Conservation (phyloP, 2,888 invertebrate genomes). For the Latheticus oryzae region DNA sequence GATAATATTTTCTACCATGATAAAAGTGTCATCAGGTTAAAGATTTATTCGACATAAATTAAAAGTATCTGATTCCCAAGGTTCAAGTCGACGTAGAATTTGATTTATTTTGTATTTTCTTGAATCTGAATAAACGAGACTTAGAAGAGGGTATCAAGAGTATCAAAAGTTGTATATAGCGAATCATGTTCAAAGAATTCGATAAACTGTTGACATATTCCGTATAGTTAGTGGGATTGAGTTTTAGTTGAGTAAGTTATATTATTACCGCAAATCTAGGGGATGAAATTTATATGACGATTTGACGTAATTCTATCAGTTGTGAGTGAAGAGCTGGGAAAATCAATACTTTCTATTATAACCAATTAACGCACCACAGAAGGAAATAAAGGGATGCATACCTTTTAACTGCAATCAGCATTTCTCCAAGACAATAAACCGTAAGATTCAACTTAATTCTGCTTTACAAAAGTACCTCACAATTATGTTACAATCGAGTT, state of each 20-base stretch:
- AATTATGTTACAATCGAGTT: slow-evolving; percentile 28
- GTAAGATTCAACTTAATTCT: slow-evolving; percentile 16
- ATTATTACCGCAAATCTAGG: no score
- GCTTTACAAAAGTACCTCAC: slow-evolving; percentile 17
- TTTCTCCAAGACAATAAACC: slow-evolving; percentile 22
- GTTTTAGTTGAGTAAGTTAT: slow-evolving; percentile 4
- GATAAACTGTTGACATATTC: slow-evolving; percentile 32
- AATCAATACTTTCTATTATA: slow-evolving; percentile 32
- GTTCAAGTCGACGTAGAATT: no score
- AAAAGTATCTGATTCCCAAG: slow-evolving; percentile 20
- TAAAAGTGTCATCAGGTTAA: slow-evolving; percentile 5
- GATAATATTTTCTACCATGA: slow-evolving; percentile 17
- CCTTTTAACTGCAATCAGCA: slow-evolving; percentile 32
- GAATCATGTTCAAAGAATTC: no score
- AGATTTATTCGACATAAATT: slow-evolving; percentile 25
- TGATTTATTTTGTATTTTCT: slow-evolving; percentile 8
- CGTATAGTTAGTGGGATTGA: no score
- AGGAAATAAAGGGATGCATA: slow-evolving; percentile 13
- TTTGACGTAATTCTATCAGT: slow-evolving; percentile 21
- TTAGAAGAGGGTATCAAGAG: no score
- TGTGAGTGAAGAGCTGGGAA: slow-evolving; percentile 8
- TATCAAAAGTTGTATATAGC: no score
- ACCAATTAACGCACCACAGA: slow-evolving; percentile 25
- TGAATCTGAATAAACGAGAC: slow-evolving; percentile 8
- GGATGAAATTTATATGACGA: slow-evolving; percentile 21